Evolutionary conservation across 1,140 invertebrate genomes (phyloP).

Genomic region (Zophobas atratus): DNA sequence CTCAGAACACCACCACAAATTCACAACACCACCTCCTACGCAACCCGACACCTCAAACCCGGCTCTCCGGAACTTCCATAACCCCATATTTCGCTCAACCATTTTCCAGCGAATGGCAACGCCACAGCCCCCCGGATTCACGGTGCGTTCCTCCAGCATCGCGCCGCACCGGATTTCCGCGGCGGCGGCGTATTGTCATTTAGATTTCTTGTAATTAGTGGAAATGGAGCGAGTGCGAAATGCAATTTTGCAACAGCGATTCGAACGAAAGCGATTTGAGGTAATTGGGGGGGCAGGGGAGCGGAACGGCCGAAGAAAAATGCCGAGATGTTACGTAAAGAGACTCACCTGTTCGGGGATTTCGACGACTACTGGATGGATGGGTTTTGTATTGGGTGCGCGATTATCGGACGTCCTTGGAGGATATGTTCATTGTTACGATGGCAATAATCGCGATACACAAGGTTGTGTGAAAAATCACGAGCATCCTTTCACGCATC

Average conservation of each 20-base stretch:
- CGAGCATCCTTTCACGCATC: background rate
- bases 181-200: slow-evolving; percentile 10
- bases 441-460: background rate
- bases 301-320: background rate
- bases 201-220: slow-evolving; percentile 22
- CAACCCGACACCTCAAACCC: too few species aligned
- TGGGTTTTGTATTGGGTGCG: background rate
- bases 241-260: background rate
- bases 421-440: slow-evolving; percentile 10
- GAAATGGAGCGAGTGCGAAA: slow-evolving; percentile 12
- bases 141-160: slow-evolving; percentile 4
- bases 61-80: too few species aligned
- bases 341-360: slow-evolving; percentile 6
- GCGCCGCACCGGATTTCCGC: background rate
- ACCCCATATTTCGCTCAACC: too few species aligned
- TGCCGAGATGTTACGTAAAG: background rate
- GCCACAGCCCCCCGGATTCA: background rate
- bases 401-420: slow-evolving; percentile 5
- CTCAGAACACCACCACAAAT: too few species aligned
- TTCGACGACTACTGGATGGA: background rate
- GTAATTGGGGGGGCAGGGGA: background rate
- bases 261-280: background rate
- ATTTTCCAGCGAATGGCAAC: background rate
- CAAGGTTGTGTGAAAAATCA: slow-evolving; percentile 22
- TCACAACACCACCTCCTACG: too few species aligned